Percentiles rank a stretch among this genome's conserved stretches.
Evolutionary conservation across 1,140 invertebrate genomes (phyloP).

Genomic region (Caenorhabditis brenneri): DNA sequence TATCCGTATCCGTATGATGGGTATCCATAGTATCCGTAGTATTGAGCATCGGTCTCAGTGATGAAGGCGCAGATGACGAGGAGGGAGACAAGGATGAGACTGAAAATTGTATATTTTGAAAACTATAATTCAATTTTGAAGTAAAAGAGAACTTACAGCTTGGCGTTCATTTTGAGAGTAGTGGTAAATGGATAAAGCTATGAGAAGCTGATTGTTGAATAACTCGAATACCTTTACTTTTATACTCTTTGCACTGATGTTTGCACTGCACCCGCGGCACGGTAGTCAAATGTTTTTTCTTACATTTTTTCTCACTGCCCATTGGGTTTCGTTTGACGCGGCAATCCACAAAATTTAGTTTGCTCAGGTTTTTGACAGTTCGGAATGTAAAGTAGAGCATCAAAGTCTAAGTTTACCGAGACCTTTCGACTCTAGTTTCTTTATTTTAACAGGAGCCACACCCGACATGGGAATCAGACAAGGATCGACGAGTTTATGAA

Average conservation of each 20-base stretch:
- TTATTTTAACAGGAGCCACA: conserved; percentile 9
- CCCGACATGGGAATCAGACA: conserved; percentile 3
- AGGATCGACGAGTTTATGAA: conserved; percentile 9
- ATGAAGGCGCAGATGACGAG: conserved; percentile 44
- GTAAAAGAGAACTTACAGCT: conserved; percentile 33
- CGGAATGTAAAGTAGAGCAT: conserved; percentile 36
- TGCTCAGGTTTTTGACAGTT: conserved; percentile 34
- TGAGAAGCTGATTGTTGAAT: conserved; percentile 32
- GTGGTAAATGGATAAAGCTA: background rate
- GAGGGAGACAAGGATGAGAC: conserved; percentile 45
- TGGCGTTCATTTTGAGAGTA: conserved; percentile 29
- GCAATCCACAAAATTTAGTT: background rate
- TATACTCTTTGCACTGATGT: conserved; percentile 33
- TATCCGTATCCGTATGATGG: conserved; percentile 30
- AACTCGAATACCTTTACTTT: background rate
- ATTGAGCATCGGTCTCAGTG: conserved; percentile 45
- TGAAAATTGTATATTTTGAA: background rate
- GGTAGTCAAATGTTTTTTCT: conserved; percentile 13
- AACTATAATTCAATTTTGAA: background rate
- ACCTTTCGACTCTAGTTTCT: conserved; percentile 30
- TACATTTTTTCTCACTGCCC: background rate
- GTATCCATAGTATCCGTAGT: conserved; percentile 4
- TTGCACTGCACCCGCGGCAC: background rate
- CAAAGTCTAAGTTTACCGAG: conserved; percentile 28
- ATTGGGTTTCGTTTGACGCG: conserved; percentile 31